Evolutionary conservation across 2,797 vertebrate species (phyloP).

Genomic region (Psittacula echo): DNA sequence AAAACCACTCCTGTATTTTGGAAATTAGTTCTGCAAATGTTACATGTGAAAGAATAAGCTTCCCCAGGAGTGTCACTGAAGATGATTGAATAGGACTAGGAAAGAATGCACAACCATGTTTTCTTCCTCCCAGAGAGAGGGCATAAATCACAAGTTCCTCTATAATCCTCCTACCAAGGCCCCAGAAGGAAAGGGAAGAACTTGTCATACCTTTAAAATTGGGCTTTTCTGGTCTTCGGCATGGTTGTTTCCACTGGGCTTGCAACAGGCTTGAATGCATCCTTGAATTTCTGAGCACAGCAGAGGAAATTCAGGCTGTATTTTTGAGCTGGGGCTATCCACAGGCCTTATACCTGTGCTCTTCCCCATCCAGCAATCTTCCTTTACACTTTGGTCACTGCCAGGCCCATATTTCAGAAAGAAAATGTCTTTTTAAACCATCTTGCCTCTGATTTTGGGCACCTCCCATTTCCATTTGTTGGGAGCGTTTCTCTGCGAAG

Average conservation of each 20-base stretch:
- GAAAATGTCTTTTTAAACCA: background rate
- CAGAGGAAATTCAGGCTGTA: background rate
- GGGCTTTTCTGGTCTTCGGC: background rate
- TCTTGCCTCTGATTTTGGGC: background rate
- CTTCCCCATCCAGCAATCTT: background rate
- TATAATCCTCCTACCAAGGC: constrained; percentile 46
- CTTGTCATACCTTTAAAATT: constrained; percentile 3
- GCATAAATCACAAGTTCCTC: constrained; percentile 60
- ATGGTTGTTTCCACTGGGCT: constrained; percentile 1
- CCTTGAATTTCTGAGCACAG: background rate
- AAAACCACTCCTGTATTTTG: background rate
- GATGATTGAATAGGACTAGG: constrained; percentile 30
- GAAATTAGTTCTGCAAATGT: constrained; percentile 62
- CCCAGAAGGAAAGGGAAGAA: constrained; percentile 12
- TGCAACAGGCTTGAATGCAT: background rate
- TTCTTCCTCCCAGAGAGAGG: constrained; percentile 51
- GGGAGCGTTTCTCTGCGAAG: fast-evolving
- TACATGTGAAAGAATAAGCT: constrained; percentile 27
- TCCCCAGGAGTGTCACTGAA: constrained; percentile 20
- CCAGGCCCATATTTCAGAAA: background rate
- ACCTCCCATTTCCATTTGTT: background rate
- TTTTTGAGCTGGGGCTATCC: background rate
- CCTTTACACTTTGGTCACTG: background rate
- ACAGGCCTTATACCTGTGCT: background rate
- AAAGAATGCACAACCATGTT: constrained; percentile 43